Percentiles rank a stretch among this genome's conserved stretches.
phyloP scores from a whole-genome alignment of 23 tunicate genomes.

The Styela clava region DNA sequence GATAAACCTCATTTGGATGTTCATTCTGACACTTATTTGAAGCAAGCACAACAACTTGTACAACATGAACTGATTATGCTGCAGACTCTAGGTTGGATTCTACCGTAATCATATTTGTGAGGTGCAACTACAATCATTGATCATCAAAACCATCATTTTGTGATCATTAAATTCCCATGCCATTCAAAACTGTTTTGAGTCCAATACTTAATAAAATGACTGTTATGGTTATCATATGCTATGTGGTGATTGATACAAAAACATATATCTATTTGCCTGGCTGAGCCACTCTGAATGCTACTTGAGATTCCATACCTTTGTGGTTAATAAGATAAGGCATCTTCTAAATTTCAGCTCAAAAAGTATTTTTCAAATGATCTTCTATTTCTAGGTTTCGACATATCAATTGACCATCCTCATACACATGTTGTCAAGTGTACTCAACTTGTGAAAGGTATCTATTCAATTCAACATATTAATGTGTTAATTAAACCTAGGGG shows the following conservation, averaged over 20 bases:
- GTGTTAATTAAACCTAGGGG: no score
- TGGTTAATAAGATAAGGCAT: no score
- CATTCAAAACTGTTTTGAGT: background rate
- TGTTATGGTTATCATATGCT: no score
- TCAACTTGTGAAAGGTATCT: slow-evolving; percentile 90
- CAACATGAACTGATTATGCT: slow-evolving; percentile 86
- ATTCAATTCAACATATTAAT: background rate
- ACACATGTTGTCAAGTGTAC: slow-evolving; percentile 97
- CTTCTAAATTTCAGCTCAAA: no score
- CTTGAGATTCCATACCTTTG: no score
- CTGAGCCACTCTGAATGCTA: no score
- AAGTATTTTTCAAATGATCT: no score
- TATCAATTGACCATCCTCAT: slow-evolving; percentile 98
- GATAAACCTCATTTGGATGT: slow-evolving; percentile 73
- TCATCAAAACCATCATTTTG: background rate
- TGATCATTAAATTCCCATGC: background rate
- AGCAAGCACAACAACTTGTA: slow-evolving; percentile 85
- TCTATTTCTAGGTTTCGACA: slow-evolving; percentile 79
- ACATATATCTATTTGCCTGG: no score
- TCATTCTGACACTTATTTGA: slow-evolving; percentile 69
- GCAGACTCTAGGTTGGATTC: slow-evolving; percentile 75
- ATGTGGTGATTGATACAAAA: no score
- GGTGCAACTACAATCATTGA: background rate
- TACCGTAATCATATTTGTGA: background rate
- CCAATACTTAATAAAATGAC: no score